Percentiles rank a stretch among this genome's conserved stretches.
Conservation (phyloP, 2,113 vertebrate genomes). For the Chelonoidis abingdonii region DNA sequence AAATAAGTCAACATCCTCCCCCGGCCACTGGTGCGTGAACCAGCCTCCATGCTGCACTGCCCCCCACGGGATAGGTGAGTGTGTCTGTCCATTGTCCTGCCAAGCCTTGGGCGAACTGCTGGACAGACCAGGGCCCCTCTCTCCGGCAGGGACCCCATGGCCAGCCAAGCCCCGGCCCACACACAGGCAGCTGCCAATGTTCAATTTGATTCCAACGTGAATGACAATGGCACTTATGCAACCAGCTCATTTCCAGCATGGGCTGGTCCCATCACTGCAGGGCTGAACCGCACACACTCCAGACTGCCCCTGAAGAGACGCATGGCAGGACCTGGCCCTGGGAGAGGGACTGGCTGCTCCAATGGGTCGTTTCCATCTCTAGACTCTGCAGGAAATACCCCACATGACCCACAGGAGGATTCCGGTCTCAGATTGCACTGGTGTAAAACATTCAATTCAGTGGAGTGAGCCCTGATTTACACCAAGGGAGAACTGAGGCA, state of each 20-base stretch:
- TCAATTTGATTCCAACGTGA: neutral
- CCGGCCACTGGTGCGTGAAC: neutral
- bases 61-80: neutral
- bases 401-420: neutral
- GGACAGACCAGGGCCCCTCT: neutral
- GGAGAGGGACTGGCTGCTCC: neutral
- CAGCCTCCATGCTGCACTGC: neutral
- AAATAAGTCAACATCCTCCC: neutral
- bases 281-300: rapidly evolving
- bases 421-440: neutral
- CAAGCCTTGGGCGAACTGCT: neutral
- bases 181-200: neutral
- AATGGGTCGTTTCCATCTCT: neutral
- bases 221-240: rapidly evolving
- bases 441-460: neutral
- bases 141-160: too few species aligned
- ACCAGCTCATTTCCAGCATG: neutral
- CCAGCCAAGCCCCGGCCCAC: neutral
- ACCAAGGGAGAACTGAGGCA: neutral
- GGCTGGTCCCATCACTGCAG: rapidly evolving
- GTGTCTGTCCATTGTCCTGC: neutral
- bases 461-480: neutral
- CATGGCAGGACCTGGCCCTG: neutral
- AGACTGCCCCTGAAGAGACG: neutral
- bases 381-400: neutral